These are phyloP conservation scores for Melanocharis versteri DNA, from an alignment of 2,113 vertebrate genomes.

Conservation along the genomic window DNA sequence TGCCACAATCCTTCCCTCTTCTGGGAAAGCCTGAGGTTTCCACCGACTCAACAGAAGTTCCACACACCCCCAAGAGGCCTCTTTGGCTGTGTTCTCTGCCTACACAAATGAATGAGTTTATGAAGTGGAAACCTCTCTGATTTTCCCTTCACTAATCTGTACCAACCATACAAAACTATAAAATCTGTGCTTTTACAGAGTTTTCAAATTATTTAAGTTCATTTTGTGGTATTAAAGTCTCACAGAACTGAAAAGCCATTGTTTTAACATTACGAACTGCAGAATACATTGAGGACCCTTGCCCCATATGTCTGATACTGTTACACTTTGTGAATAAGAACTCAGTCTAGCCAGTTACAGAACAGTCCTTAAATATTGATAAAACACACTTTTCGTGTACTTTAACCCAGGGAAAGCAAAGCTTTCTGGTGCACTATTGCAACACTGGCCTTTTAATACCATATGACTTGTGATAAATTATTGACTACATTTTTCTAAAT, in stretches of 20 bases:
- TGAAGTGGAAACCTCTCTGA: background rate
- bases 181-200: background rate
- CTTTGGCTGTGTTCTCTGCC: background rate
- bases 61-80: background rate
- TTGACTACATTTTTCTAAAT: slow-evolving; percentile 40
- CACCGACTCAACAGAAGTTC: background rate
- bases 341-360: background rate
- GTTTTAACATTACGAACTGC: background rate
- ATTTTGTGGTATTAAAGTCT: background rate
- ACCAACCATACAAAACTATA: background rate
- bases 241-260: background rate
- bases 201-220: background rate
- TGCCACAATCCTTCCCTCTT: background rate
- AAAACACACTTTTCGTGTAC: background rate
- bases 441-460: slow-evolving; percentile 1
- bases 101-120: background rate
- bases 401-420: background rate
- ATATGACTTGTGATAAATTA: slow-evolving; percentile 35
- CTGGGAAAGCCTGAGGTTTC: background rate
- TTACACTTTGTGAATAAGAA: background rate
- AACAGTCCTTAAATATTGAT: slow-evolving; percentile 10
- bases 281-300: background rate
- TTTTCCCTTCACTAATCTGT: background rate
- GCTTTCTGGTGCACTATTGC: background rate
- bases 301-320: background rate